Percentiles rank a stretch among this genome's conserved stretches.
These are phyloP conservation scores for Psococerastis gibbosa DNA, from an alignment of 2,888 invertebrate species.

Conservation along the genomic window DNA sequence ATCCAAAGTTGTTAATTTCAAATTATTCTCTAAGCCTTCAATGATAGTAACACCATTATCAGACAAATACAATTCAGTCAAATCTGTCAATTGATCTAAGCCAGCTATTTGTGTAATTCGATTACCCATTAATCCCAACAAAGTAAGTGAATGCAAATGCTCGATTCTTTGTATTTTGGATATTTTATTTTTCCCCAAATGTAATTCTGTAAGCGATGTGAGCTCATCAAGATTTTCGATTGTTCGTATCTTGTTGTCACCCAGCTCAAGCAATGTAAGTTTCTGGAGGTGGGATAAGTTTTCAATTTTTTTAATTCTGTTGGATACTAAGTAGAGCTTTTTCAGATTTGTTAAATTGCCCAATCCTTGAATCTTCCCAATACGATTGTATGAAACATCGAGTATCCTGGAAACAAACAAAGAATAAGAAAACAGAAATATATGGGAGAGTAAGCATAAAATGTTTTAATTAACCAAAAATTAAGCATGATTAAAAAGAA, in stretches of 20 bases:
- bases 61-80: slow-evolving; percentile 81
- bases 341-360: slow-evolving; percentile 52
- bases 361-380: slow-evolving; percentile 69
- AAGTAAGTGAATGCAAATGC: slow-evolving; percentile 46
- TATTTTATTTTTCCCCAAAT: slow-evolving; percentile 91
- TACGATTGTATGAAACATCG: slow-evolving; percentile 90
- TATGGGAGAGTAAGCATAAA: too few species aligned
- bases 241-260: slow-evolving; percentile 79
- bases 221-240: slow-evolving; percentile 73
- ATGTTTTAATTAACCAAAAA: too few species aligned
- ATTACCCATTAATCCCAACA: slow-evolving; percentile 72
- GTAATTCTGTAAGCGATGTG: slow-evolving; percentile 55
- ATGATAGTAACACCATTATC: slow-evolving; percentile 76
- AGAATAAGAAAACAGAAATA: too few species aligned
- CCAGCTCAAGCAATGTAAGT: slow-evolving; percentile 74
- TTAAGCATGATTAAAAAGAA: too few species aligned
- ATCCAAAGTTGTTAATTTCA: slow-evolving; percentile 66
- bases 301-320: slow-evolving; percentile 72
- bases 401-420: slow-evolving; percentile 42
- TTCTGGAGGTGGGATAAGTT: slow-evolving; percentile 64
- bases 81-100: slow-evolving; percentile 45
- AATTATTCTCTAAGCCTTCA: slow-evolving; percentile 53
- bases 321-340: slow-evolving; percentile 76
- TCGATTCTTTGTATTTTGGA: slow-evolving; percentile 66
- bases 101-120: slow-evolving; percentile 75